Conservation (phyloP, 1,140 invertebrate species). For the Trinorchestia longiramus region DNA sequence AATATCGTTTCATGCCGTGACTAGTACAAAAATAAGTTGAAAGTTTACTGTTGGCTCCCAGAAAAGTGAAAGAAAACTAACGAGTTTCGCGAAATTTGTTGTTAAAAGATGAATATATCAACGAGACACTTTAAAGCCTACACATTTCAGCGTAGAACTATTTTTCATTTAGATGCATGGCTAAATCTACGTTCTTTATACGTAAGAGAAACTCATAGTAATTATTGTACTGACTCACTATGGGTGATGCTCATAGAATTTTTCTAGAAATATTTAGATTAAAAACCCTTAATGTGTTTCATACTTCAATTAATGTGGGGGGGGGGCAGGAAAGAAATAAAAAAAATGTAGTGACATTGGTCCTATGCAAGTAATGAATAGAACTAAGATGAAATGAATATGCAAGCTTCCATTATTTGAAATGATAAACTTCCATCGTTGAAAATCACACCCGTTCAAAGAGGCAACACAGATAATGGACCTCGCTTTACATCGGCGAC, state of each 20-base stretch:
- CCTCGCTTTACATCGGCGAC: neutral
- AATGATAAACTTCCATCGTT: neutral
- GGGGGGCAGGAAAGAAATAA: neutral
- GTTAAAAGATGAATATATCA: neutral
- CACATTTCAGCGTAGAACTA: no score
- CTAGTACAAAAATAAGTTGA: no score
- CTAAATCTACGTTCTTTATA: neutral
- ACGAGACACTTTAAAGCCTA: neutral
- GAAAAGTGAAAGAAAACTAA: no score
- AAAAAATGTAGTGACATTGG: neutral
- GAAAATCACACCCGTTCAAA: neutral
- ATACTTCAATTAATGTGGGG: neutral
- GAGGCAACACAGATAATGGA: neutral
- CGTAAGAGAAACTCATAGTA: neutral
- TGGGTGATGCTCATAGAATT: neutral
- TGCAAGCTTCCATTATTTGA: neutral
- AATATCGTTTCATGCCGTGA: no score
- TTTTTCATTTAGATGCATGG: no score
- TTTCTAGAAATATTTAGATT: neutral
- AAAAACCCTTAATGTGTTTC: neutral
- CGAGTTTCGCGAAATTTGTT: neutral
- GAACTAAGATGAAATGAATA: no score
- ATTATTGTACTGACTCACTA: neutral
- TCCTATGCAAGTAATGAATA: no score
- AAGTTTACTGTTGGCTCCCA: no score